Base-by-base conservation (phyloP, 1,140 invertebrate genomes). In the Mya arenaria region DNA sequence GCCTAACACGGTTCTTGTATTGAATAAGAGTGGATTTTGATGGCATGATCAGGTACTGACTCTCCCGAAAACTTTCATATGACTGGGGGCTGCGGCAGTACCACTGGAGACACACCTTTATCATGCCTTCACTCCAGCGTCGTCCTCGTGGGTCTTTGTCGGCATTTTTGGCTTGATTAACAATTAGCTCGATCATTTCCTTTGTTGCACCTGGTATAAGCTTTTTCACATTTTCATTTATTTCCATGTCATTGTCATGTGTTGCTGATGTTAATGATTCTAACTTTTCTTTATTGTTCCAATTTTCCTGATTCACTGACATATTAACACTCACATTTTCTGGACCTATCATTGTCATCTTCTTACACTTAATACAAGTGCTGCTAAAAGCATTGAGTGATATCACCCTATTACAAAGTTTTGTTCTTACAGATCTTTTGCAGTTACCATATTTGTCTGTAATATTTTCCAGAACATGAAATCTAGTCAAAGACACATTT, bases 281-380 rank as follows among this genome's bases (percentile, higher is more conserved):
- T n/a, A 23, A 44, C 25, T 41, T 19, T 39, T n/a, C 8, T 44
- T 25, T 25, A 37, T 25, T 39, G 23, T 39, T 10, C 28, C n/a
- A 41, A 41, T 17, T n/a, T n/a, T n/a, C n/a, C n/a, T n/a, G n/a
- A n/a, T n/a, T n/a, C n/a, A n/a, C n/a, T n/a, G n/a, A n/a, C n/a
- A n/a, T n/a, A n/a, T n/a, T n/a, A n/a, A n/a, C n/a, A n/a, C n/a
- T n/a, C n/a, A n/a, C n/a, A n/a, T 52, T 72, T 17, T 72, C 37
- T 56, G 41, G n/a, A 10, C 23, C 52, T 52, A 19, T 23, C 4
- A 63, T 60, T 17, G 73, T 75, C 73, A 75, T 75, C 44, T 63
- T 63, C 48, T 75, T 25, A 65, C 73, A 75, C n/a, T 25, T 48
- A 23, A 34, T 62, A 75, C 73, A 48, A 0, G 13, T n/a, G 19